A percentile compares a stretch with the other conserved stretches of the same genome.
Conservation (phyloP, 2,888 invertebrate genomes). For the Podabrus alpinus region DNA sequence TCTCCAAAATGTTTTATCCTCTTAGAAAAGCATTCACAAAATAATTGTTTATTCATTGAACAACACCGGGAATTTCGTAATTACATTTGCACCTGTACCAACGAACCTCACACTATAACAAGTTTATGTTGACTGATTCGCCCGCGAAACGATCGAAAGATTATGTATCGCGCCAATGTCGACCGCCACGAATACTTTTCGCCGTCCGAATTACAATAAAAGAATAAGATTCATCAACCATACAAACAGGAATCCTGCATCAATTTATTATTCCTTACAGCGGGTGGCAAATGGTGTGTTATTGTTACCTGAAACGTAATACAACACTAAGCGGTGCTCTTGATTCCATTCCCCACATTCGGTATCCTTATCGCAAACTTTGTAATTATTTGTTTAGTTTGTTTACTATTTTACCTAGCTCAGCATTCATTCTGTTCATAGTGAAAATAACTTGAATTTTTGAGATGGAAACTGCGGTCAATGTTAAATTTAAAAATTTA, state of each 20-base stretch:
- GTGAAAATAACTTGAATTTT: background rate
- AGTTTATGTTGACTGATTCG: constrained; percentile 22
- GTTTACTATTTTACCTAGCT: background rate
- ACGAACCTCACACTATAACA: constrained; percentile 3
- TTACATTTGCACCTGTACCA: background rate
- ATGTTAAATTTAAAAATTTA: background rate
- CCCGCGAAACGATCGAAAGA: constrained; percentile 25
- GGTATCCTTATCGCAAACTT: background rate
- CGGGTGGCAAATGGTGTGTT: background rate
- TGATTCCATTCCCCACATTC: background rate
- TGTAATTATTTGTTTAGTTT: background rate
- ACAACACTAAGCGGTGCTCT: background rate
- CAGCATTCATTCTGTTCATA: background rate
- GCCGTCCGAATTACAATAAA: constrained; percentile 16
- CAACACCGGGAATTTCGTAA: background rate
- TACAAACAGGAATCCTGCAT: background rate
- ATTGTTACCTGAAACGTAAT: background rate
- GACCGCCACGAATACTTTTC: constrained; percentile 11
- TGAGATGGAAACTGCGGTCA: background rate
- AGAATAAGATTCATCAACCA: constrained; percentile 4
- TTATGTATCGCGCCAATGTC: constrained; percentile 19
- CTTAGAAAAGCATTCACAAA: background rate
- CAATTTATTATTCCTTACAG: background rate
- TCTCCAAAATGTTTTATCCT: background rate
- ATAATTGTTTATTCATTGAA: background rate